These are phyloP conservation scores for Acridotheres tristis DNA, from an alignment of 2,797 vertebrate species.

Conservation along the genomic window DNA sequence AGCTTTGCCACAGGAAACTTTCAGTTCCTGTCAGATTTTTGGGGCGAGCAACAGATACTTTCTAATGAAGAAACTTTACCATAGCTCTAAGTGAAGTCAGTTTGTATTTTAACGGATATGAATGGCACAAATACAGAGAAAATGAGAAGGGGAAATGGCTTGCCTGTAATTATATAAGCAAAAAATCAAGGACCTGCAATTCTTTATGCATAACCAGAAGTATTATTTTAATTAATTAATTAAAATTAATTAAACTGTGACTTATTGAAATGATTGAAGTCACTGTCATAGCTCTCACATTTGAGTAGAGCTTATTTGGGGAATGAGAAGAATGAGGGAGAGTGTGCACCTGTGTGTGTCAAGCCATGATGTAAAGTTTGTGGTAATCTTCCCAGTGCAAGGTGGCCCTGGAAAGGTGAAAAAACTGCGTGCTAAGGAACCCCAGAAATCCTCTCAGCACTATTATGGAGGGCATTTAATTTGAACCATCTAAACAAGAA, in stretches of 20 bases:
- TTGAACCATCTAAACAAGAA: neutral
- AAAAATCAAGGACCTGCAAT: neutral
- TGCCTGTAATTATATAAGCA: neutral
- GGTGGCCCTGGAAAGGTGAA: neutral
- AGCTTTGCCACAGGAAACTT: neutral
- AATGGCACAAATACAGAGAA: neutral
- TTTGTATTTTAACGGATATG: neutral
- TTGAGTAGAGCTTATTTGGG: neutral
- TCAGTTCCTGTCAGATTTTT: neutral
- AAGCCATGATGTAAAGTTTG: fast-evolving
- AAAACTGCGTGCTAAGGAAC: neutral
- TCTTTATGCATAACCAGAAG: neutral
- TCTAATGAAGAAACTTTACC: neutral
- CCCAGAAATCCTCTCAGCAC: neutral
- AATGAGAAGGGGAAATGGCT: neutral
- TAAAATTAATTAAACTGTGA: neutral
- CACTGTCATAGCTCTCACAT: neutral
- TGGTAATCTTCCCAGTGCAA: neutral
- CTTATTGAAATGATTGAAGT: neutral
- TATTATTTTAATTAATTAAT: neutral
- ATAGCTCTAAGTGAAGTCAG: neutral
- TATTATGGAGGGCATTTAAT: neutral
- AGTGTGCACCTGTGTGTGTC: no score
- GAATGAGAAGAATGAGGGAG: neutral
- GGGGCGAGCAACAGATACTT: neutral